These are phyloP conservation scores for Tachypleus tridentatus DNA, from an alignment of 1,140 invertebrate species.

Conservation along the genomic window DNA sequence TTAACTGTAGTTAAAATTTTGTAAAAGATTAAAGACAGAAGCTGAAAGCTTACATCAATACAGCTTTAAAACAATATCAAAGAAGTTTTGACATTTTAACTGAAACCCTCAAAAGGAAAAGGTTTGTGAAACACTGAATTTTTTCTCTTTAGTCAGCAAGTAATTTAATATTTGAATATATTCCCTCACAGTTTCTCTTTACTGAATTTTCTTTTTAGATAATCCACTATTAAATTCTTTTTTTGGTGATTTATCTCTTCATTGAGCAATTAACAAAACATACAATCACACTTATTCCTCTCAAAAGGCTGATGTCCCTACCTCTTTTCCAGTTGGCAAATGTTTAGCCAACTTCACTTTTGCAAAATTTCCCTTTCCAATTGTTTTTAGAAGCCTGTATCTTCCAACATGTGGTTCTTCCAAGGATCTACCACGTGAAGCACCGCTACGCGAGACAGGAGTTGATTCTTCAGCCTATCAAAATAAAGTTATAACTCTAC, in stretches of 20 bases:
- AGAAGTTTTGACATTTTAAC: too few species aligned
- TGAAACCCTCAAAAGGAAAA: too few species aligned
- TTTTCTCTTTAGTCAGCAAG: background rate
- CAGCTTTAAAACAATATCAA: too few species aligned
- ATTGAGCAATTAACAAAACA: background rate
- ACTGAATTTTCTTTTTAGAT: too few species aligned
- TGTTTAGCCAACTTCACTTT: slow-evolving; percentile 99
- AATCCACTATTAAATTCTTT: too few species aligned
- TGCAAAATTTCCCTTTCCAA: slow-evolving; percentile 99
- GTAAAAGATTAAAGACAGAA: too few species aligned
- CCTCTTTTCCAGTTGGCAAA: slow-evolving; percentile 95
- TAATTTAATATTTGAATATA: background rate
- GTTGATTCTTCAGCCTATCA: slow-evolving; percentile 24
- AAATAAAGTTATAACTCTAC: too few species aligned
- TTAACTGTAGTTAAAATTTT: too few species aligned
- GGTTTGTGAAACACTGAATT: too few species aligned
- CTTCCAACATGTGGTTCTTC: slow-evolving; percentile 94
- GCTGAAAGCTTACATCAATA: too few species aligned
- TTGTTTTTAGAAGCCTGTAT: slow-evolving; percentile 97
- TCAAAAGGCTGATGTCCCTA: too few species aligned
- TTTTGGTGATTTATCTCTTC: too few species aligned
- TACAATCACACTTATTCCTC: background rate
- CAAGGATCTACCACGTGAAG: slow-evolving; percentile 55
- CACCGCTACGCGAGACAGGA: slow-evolving; percentile 33
- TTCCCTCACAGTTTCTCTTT: background rate